Conservation (phyloP, 2,888 invertebrate genomes). For the Agrotis ipsilon region DNA sequence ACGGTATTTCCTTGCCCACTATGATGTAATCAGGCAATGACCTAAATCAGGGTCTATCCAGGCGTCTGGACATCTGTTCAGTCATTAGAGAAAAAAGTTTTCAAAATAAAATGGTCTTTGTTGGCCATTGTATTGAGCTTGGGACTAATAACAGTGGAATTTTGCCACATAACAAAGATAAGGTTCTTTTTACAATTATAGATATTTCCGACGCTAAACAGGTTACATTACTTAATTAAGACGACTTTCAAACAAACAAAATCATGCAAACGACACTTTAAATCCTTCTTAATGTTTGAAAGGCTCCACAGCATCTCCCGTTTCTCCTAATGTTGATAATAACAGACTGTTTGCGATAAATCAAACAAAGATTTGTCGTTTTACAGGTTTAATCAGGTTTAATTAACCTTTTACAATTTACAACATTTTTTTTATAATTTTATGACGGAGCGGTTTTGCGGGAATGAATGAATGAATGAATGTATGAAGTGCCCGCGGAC, state of each 20-base stretch:
- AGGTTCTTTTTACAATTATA: background rate
- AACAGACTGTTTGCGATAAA: too few species aligned
- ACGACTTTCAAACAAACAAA: conserved; percentile 10
- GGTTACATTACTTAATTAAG: conserved; percentile 11
- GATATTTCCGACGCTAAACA: background rate
- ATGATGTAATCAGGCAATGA: background rate
- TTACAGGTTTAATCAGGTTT: too few species aligned
- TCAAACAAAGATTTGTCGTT: too few species aligned
- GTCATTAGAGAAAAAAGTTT: background rate
- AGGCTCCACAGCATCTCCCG: conserved; percentile 1
- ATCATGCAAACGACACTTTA: conserved; percentile 26
- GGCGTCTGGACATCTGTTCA: background rate
- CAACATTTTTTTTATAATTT: too few species aligned
- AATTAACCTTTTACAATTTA: too few species aligned
- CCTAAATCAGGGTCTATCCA: background rate
- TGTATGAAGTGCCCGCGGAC: too few species aligned
- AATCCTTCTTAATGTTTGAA: conserved; percentile 15
- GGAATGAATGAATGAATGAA: too few species aligned
- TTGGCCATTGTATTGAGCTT: background rate
- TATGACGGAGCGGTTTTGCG: too few species aligned
- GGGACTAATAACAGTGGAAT: too few species aligned
- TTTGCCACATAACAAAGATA: background rate
- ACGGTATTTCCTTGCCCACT: too few species aligned
- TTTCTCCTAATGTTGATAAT: conserved; percentile 12
- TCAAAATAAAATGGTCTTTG: background rate